Evolutionary conservation across 2,797 vertebrate species (phyloP), one percentile per base, ranked within the genome.

Genomic region (Melanotaenia pygmaea): DNA sequence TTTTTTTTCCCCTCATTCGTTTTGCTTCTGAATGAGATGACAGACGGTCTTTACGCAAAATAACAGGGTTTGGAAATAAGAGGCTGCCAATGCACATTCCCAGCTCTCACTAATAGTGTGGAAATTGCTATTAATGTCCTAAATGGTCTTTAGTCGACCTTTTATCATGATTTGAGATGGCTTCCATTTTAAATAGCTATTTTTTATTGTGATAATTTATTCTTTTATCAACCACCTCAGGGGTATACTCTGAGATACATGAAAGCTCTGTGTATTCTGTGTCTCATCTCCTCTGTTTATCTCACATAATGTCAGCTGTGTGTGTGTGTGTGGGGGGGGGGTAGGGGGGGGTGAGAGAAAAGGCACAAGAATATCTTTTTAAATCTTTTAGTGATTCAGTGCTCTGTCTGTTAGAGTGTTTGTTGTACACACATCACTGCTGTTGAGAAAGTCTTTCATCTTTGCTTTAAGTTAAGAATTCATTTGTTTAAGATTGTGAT

Each of bases 61-160:
- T 99, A 97, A 98, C 95, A 98, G 97, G 96, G 95, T 98, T 96
- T 94, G 91, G 95, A 95, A 98, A 99, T 98, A 96, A 98, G 96
- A 95, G 96, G 95, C 94, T 98, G 97, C 96, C 97, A 99, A 90
- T 92, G 79, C 92, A 93, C 93, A 82, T 91, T 96, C 94, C 95
- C 95, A 95, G 93, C 92, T 93, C 94, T 94, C 88, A 95, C 95
- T 93, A 97, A 96, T 96, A 96, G 96, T 95, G 93, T 93, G 94
- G 94, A 96, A 97, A 97, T 96, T 96, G 95, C 96, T 96, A 96
- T 96, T 97, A 96, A 96, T 97, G 97, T 96, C 95, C 95, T 95
- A 93, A 95, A 96, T 96, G 96, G 95, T 95, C 96, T 96, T 96
- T 96, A 96, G 95, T 94, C 93, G 94, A 96, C 96, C 96, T 96